Conservation (phyloP, 2,888 invertebrate genomes). For the Mythimna loreyi region DNA sequence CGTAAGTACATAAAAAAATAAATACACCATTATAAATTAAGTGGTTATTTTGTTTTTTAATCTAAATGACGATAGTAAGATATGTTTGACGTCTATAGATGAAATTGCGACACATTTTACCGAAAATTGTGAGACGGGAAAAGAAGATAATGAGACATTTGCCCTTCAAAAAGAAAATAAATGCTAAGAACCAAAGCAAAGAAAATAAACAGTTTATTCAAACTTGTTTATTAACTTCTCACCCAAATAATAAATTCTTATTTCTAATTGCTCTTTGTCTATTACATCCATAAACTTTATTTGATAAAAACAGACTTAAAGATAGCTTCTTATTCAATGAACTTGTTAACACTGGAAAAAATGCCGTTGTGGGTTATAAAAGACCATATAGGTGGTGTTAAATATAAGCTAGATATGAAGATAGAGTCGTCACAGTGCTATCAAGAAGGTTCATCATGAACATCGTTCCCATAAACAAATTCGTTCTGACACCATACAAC, state of each 20-base stretch:
- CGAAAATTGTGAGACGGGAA: too few relatives aligned
- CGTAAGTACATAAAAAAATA: too few relatives aligned
- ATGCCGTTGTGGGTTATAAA: neutral
- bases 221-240: too few relatives aligned
- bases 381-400: neutral
- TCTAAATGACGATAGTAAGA: neutral
- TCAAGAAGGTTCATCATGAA: constrained; percentile 3
- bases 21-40: neutral
- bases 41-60: neutral
- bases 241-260: neutral
- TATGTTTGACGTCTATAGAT: neutral
- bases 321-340: neutral
- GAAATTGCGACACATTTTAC: too few relatives aligned
- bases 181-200: too few relatives aligned
- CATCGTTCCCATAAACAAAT: constrained; percentile 1
- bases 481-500: constrained; percentile 10
- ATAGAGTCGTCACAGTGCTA: constrained; percentile 7
- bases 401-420: constrained; percentile 7
- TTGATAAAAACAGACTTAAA: neutral
- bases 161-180: too few relatives aligned
- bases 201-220: too few relatives aligned
- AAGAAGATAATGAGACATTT: too few relatives aligned
- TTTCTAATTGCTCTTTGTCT: neutral
- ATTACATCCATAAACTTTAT: too few relatives aligned
- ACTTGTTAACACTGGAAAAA: neutral